Base-by-base conservation (phyloP, 2,113 vertebrate genomes). In the Leucopsar rothschildi region DNA sequence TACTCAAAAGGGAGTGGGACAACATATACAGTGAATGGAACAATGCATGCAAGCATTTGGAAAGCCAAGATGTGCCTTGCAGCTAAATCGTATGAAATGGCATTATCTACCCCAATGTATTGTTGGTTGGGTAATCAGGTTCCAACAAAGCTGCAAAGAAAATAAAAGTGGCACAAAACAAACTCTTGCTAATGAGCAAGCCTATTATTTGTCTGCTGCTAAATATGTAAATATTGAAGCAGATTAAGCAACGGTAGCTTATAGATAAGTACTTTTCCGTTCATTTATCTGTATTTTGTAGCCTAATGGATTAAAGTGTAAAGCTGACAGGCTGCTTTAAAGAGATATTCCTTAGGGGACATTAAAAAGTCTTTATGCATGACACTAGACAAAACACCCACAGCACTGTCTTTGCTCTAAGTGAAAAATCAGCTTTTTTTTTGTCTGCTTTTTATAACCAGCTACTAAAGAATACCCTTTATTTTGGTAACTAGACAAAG, bases 31-130 rank as follows among this genome's bases (percentile, higher is more conserved):
- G 82, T 92, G 92, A 97, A 90, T 53, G 85, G 84, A 95, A 94
- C 92, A 95, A 86, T 82, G 84, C 61, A 81, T 22, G 68, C 73
- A 94, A 90, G 85, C 71, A 93, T 60, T 40, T 92, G 61, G 91
- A 84, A 95, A 91, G 87, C 86, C 79, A 94, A 95, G 63, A 95
- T 68, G 90, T 88, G 82, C 79, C 93, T 95, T 94, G 92, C 86
- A 93, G 88, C 80, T 92, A 85, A 96, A 92, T 96, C 89, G 89
- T 96, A 87, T 81, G 83, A 92, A 96, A 86, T 69, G 59, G 90
- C 60, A 76, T 61, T 86, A 47, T 95, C 71, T 90, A 39, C 61
- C 28, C 53, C 70, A 68, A 69, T 92, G 45, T 49, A 86, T 91
- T 95, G 93, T 47, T 82, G 56, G 73, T 65, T 65, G 85, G 85